Evolutionary conservation across 2,888 invertebrate genomes (phyloP).

Genomic region (Pogonocherus hispidulus): DNA sequence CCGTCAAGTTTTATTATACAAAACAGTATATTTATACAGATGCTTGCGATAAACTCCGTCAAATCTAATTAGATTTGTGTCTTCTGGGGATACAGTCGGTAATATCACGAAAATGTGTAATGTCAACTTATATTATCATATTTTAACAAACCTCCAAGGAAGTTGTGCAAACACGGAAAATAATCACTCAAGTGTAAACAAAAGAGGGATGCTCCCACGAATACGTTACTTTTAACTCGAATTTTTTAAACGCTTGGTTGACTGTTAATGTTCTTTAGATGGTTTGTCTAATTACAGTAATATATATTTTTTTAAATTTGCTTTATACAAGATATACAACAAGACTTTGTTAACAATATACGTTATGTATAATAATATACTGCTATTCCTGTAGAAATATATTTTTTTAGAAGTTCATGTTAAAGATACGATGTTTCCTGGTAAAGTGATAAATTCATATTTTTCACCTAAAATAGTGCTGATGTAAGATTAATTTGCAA

Average conservation of each 20-base stretch:
- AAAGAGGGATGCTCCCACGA: background rate
- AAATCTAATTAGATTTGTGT: conserved; percentile 30
- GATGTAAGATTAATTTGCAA: too few species aligned
- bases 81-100: conserved; percentile 25
- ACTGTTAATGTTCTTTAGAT: conserved; percentile 2
- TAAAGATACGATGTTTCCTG: too few species aligned
- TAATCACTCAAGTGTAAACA: conserved; percentile 28
- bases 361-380: too few species aligned
- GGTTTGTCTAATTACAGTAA: too few species aligned
- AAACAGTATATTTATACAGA: conserved; percentile 6
- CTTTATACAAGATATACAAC: too few species aligned
- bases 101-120: conserved; percentile 29
- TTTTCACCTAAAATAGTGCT: too few species aligned
- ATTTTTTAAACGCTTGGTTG: conserved; percentile 12
- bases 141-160: conserved; percentile 23
- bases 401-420: too few species aligned
- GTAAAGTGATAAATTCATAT: too few species aligned
- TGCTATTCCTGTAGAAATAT: too few species aligned
- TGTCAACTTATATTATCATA: conserved; percentile 33
- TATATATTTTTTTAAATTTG: too few species aligned
- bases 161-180: conserved; percentile 17
- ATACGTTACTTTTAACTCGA: conserved; percentile 4
- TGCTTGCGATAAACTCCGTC: conserved; percentile 9
- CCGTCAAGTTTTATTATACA: too few species aligned
- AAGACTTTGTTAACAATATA: too few species aligned